Evolutionary conservation across 2,113 vertebrate species (phyloP).

Genomic region (Silurus meridionalis): DNA sequence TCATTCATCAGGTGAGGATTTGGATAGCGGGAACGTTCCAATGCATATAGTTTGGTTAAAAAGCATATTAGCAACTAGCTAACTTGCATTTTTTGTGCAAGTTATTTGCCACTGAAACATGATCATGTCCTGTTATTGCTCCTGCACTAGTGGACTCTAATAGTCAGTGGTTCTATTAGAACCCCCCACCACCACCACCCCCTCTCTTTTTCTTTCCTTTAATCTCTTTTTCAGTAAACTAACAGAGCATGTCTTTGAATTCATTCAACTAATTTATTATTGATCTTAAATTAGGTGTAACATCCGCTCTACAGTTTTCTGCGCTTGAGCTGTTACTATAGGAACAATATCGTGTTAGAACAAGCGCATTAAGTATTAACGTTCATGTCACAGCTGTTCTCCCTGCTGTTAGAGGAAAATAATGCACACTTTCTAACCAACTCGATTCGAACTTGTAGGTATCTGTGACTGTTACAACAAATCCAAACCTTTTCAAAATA

Average conservation of each 20-base stretch:
- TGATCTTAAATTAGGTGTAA: not conserved
- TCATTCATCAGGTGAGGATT: conserved; percentile 23
- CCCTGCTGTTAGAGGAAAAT: too few relatives aligned
- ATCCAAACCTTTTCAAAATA: too few relatives aligned
- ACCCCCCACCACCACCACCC: not conserved
- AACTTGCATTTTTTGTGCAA: too few relatives aligned
- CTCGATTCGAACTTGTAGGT: too few relatives aligned
- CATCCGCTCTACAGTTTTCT: not conserved
- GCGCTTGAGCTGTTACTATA: not conserved
- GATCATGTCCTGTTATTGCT: too few relatives aligned
- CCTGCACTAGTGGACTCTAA: not conserved
- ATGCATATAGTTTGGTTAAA: not conserved
- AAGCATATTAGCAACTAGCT: not conserved
- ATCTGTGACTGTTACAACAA: too few relatives aligned
- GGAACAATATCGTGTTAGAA: not conserved
- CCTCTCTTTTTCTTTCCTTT: not conserved
- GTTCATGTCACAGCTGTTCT: too few relatives aligned
- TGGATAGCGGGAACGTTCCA: not conserved
- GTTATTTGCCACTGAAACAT: too few relatives aligned
- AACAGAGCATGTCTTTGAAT: too few relatives aligned
- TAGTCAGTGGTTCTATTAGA: not conserved
- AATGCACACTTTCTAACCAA: too few relatives aligned
- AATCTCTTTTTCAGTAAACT: too few relatives aligned
- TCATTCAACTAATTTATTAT: not conserved
- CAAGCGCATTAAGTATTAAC: too few relatives aligned